phyloP scores from a whole-genome alignment of 2,797 vertebrate species.

The Cichlasoma orientale region DNA sequence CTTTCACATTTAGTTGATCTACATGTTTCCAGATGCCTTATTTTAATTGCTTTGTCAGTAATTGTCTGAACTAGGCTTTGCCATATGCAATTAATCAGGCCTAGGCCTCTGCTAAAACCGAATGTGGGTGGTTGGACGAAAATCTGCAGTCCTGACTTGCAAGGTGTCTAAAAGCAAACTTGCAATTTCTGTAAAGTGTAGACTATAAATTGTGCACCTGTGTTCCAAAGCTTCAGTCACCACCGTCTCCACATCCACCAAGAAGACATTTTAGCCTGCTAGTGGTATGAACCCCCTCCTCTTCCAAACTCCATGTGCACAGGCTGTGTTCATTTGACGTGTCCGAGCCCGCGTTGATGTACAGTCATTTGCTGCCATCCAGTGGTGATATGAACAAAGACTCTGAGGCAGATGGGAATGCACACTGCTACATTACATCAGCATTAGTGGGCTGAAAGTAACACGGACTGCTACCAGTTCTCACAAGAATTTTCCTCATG shows the following conservation, averaged over 20 bases:
- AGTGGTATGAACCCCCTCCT: background rate
- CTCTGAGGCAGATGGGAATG: background rate
- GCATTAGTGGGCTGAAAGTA: background rate
- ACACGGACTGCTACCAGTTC: background rate
- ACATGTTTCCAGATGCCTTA: background rate
- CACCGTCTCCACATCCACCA: background rate
- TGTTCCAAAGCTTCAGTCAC: background rate
- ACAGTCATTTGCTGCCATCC: constrained; percentile 3
- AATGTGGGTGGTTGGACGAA: background rate
- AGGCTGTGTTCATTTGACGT: background rate
- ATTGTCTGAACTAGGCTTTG: background rate
- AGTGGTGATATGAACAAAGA: background rate
- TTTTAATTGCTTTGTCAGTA: background rate
- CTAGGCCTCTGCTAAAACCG: background rate
- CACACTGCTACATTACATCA: background rate
- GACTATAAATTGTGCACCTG: background rate
- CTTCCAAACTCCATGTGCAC: background rate
- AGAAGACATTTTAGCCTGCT: background rate
- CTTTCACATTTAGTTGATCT: background rate
- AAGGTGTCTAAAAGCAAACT: background rate
- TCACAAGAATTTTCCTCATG: background rate
- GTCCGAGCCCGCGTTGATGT: background rate
- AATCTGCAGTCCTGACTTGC: too few relatives aligned
- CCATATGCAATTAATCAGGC: background rate
- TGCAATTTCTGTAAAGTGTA: background rate